phyloP scores from a whole-genome alignment of 2,113 vertebrate genomes.

The Laticauda laticaudata region DNA sequence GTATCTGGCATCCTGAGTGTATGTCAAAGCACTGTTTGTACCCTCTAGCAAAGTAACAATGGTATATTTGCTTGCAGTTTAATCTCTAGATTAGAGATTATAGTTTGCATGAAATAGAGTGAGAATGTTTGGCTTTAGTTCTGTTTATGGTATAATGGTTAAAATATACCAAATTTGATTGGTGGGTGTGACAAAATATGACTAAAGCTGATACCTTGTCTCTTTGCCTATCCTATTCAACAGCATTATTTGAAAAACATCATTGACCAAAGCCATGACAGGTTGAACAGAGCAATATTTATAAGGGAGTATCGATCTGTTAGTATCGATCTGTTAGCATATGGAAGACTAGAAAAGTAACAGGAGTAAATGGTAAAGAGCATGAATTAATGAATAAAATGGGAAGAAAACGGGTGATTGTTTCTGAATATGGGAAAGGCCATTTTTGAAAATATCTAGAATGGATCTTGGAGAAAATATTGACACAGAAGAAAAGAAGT shows the following conservation, averaged over 20 bases:
- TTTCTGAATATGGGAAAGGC: neutral
- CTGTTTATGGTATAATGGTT: neutral
- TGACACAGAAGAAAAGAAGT: neutral
- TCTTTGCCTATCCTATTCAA: neutral
- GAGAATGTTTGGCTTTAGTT: neutral
- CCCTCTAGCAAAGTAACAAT: neutral
- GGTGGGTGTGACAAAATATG: neutral
- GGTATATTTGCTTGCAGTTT: neutral
- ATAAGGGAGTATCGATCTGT: neutral
- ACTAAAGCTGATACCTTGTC: neutral
- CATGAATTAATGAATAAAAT: neutral
- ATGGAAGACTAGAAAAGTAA: neutral
- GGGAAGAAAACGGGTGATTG: neutral
- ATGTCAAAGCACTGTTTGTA: neutral
- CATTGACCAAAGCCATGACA: neutral
- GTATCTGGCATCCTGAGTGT: neutral
- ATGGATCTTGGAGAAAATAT: neutral
- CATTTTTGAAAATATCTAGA: neutral
- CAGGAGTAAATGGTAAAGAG: neutral
- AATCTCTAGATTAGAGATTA: neutral
- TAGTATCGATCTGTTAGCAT: neutral
- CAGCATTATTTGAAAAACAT: neutral
- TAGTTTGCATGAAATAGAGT: neutral
- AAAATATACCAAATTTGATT: neutral
- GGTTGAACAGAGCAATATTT: neutral